These are phyloP conservation scores for Brenthis hecate DNA, from an alignment of 2,888 invertebrate genomes.

Conservation along the genomic window DNA sequence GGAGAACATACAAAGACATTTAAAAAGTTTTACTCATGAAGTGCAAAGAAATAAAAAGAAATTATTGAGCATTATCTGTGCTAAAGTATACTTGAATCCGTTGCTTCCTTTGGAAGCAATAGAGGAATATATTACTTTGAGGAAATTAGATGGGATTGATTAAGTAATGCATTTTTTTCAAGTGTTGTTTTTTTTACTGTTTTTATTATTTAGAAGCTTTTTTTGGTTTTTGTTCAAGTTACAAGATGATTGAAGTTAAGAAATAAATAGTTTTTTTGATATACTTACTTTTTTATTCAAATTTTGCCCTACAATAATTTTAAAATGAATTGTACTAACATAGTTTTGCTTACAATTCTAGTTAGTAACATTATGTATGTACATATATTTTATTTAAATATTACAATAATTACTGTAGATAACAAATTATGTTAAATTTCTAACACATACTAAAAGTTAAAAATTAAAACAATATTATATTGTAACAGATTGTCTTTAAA, in stretches of 20 bases:
- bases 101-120: not conserved
- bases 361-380: no score
- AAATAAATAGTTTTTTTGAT: no score
- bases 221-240: not conserved
- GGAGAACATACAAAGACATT: constrained; percentile 46
- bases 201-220: not conserved
- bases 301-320: no score
- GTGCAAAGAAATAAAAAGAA: constrained; percentile 20
- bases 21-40: constrained; percentile 41
- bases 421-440: no score
- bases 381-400: no score
- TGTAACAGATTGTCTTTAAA: not conserved
- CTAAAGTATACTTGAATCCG: not conserved
- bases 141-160: not conserved
- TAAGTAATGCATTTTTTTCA: not conserved
- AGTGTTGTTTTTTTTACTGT: not conserved
- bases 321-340: no score
- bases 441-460: no score
- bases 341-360: no score
- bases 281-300: no score
- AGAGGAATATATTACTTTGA: constrained; percentile 14
- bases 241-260: no score
- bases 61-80: constrained; percentile 3
- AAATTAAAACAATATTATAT: not conserved
- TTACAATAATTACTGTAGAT: no score